phyloP scores from a whole-genome alignment of 2,888 invertebrate species.

The Hirtodrosophila histrioides region DNA sequence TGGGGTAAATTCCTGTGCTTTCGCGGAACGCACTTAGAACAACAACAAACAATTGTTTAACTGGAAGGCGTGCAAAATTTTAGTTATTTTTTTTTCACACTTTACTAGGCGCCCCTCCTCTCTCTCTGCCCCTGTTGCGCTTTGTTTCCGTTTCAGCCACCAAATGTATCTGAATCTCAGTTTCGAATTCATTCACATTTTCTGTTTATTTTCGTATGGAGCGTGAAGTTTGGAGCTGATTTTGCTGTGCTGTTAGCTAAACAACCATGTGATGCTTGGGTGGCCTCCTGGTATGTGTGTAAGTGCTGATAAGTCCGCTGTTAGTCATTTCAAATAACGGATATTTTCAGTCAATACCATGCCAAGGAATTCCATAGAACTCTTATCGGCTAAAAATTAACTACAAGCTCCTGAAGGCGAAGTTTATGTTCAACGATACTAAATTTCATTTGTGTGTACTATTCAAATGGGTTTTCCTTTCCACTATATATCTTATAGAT shows the following conservation, averaged over 20 bases:
- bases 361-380: too few relatives aligned
- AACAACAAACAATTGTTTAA: slow-evolving; percentile 74
- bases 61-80: slow-evolving; percentile 69
- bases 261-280: slow-evolving; percentile 57
- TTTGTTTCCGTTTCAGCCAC: slow-evolving; percentile 28
- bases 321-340: slow-evolving; percentile 48
- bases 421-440: too few relatives aligned
- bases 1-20: slow-evolving; percentile 73
- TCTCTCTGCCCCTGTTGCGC: background rate
- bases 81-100: slow-evolving; percentile 47
- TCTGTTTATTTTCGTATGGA: slow-evolving; percentile 48
- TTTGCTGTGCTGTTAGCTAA: slow-evolving; percentile 38
- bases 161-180: slow-evolving; percentile 7
- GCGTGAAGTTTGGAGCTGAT: slow-evolving; percentile 30
- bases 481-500: too few relatives aligned
- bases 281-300: slow-evolving; percentile 55
- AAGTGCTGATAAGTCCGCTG: slow-evolving; percentile 51
- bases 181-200: slow-evolving; percentile 41
- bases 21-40: slow-evolving; percentile 67
- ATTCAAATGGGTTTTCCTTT: too few relatives aligned
- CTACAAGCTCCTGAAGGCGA: too few relatives aligned
- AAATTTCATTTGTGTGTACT: too few relatives aligned
- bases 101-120: slow-evolving; percentile 44
- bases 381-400: too few relatives aligned
- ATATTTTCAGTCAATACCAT: background rate